These are phyloP conservation scores for Drosophila kuntzei DNA, from an alignment of 2,888 invertebrate species.

Conservation along the genomic window DNA sequence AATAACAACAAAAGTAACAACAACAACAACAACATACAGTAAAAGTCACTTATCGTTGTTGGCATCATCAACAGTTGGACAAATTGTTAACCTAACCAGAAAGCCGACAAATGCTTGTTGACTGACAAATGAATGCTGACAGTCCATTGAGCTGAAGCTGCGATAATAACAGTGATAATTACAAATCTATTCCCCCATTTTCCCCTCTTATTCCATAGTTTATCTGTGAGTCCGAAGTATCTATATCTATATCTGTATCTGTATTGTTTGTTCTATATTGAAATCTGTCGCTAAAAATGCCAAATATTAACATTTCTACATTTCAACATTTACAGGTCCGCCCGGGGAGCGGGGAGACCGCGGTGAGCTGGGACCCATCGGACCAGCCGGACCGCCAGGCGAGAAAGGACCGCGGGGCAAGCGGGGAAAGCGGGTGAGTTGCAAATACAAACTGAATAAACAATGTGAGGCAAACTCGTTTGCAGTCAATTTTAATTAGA, in stretches of 20 bases:
- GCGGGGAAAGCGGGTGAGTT: constrained; percentile 96
- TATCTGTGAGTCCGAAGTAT: constrained; percentile 23
- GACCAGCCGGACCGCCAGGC: constrained; percentile 91
- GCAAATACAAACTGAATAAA: constrained; percentile 41
- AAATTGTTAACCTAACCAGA: constrained; percentile 63
- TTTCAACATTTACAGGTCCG: constrained; percentile 73
- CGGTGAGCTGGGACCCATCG: constrained; percentile 89
- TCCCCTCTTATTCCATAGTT: constrained; percentile 46
- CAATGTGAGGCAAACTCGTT: constrained; percentile 47
- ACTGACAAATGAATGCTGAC: constrained; percentile 50
- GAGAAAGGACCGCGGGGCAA: constrained; percentile 96
- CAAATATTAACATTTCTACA: constrained; percentile 47
- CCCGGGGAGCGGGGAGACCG: constrained; percentile 83
- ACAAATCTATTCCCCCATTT: constrained; percentile 52
- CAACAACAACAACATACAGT: constrained; percentile 3
- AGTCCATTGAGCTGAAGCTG: constrained; percentile 47
- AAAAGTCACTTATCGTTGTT: constrained; percentile 41
- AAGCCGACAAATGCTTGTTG: constrained; percentile 54
- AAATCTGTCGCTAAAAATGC: constrained; percentile 61
- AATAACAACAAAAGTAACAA: constrained; percentile 21
- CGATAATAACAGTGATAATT: constrained; percentile 64
- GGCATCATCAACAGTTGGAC: constrained; percentile 52
- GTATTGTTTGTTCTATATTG: constrained; percentile 50
- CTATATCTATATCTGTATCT: constrained; percentile 23
- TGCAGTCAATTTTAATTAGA: constrained; percentile 65